phyloP scores from a whole-genome alignment of 2,888 invertebrate species.

The Craniophora ligustri region DNA sequence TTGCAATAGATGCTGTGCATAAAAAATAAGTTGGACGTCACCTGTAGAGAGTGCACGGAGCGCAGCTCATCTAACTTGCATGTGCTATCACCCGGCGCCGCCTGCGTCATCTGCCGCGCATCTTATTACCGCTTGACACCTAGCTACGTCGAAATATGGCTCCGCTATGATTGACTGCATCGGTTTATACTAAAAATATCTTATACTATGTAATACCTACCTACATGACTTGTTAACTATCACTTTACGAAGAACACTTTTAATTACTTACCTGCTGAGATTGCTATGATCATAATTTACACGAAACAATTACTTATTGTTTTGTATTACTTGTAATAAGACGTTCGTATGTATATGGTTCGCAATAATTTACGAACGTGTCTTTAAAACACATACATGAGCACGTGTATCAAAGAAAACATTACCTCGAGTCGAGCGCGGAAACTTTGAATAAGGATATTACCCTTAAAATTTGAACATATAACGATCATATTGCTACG shows the following conservation, averaged over 20 bases:
- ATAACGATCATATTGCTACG: slow-evolving; percentile 80
- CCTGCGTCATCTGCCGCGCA: slow-evolving; percentile 60
- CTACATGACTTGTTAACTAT: neutral
- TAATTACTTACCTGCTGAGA: no score
- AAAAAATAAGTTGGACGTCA: slow-evolving; percentile 73
- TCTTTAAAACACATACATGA: slow-evolving; percentile 73
- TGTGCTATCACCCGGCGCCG: slow-evolving; percentile 63
- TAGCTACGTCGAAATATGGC: slow-evolving; percentile 34
- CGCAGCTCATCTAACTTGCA: slow-evolving; percentile 78
- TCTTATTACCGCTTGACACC: slow-evolving; percentile 62
- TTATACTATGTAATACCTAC: neutral
- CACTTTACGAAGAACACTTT: neutral
- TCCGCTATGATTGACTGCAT: slow-evolving; percentile 12
- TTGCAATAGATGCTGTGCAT: slow-evolving; percentile 67
- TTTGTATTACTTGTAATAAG: no score
- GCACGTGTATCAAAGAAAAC: slow-evolving; percentile 70
- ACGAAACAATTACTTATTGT: no score
- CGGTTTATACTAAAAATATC: neutral
- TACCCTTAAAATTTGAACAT: slow-evolving; percentile 76
- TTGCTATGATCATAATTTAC: no score
- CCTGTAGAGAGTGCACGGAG: slow-evolving; percentile 66
- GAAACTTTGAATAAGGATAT: slow-evolving; percentile 71
- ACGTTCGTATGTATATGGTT: no score
- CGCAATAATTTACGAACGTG: slow-evolving; percentile 53
- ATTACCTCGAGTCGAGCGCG: slow-evolving; percentile 73